Evolutionary conservation across 2,113 vertebrate genomes (phyloP).

Genomic region (Lasiurus borealis): DNA sequence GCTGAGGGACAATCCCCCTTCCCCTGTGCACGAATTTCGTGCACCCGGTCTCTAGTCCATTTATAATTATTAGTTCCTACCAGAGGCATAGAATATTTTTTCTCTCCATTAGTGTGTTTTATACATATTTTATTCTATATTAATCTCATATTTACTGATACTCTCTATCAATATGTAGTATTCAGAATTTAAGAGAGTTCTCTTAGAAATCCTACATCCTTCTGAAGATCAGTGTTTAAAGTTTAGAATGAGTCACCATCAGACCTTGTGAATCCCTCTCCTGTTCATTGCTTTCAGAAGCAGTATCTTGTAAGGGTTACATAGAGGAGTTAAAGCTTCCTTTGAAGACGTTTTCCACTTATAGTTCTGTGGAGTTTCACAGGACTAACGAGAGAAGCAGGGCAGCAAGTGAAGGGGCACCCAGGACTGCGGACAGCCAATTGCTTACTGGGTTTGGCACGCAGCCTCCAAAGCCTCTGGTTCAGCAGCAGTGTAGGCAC

Average conservation of each 20-base stretch:
- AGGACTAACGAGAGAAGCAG: neutral
- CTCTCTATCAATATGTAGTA: neutral
- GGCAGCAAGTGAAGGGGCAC: neutral
- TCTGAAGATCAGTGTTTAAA: slow-evolving; percentile 12
- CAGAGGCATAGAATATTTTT: neutral
- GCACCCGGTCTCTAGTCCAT: neutral
- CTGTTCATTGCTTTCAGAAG: slow-evolving; percentile 30
- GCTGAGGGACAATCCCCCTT: no score
- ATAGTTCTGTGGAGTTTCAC: neutral
- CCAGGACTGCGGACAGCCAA: neutral
- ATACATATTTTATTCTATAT: neutral
- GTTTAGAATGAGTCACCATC: neutral
- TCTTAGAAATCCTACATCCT: neutral
- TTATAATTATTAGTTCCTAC: neutral
- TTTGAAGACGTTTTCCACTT: neutral
- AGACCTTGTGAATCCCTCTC: neutral
- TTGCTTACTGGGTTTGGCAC: neutral
- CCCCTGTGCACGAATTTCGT: no score
- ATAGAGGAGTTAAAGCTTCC: neutral
- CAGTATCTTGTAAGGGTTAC: neutral
- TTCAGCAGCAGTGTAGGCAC: neutral
- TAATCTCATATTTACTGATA: neutral
- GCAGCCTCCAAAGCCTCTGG: neutral
- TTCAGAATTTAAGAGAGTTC: neutral
- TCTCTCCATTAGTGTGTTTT: neutral